Conservation (phyloP, 2,113 vertebrate species). For the Tonatia bakeri region DNA sequence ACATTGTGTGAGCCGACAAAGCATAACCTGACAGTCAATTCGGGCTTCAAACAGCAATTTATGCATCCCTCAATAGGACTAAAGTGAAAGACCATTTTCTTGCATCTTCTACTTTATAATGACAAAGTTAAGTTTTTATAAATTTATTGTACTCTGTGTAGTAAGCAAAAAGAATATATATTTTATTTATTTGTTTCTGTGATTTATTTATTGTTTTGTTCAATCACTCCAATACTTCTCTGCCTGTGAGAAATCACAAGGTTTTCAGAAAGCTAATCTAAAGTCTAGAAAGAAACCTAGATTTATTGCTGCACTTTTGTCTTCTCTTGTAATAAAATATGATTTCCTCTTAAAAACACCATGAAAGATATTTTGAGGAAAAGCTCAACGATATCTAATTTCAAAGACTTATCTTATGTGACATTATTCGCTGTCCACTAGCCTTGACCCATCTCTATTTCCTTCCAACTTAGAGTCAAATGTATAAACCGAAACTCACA, state of each 20-base stretch:
- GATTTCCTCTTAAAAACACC: neutral
- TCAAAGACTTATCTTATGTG: neutral
- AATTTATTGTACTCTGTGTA: neutral
- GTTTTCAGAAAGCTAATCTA: conserved; percentile 5
- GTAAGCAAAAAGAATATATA: neutral
- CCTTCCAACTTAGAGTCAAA: neutral
- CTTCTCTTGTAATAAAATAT: conserved; percentile 20
- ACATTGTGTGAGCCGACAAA: neutral
- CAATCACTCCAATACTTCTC: neutral
- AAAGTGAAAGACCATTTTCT: neutral
- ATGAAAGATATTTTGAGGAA: neutral
- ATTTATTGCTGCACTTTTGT: neutral
- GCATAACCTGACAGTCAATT: neutral
- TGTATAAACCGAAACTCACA: neutral
- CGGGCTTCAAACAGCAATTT: neutral
- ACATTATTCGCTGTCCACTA: neutral
- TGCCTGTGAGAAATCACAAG: neutral
- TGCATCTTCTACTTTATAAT: neutral
- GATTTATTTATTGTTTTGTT: conserved; percentile 22
- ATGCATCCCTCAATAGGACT: neutral
- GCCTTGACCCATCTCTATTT: neutral
- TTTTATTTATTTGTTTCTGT: neutral
- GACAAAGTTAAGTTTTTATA: neutral
- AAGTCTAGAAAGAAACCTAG: neutral
- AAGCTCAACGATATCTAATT: neutral